Base-by-base conservation (phyloP, 2,888 invertebrate genomes). In the Pandemis heparana region DNA sequence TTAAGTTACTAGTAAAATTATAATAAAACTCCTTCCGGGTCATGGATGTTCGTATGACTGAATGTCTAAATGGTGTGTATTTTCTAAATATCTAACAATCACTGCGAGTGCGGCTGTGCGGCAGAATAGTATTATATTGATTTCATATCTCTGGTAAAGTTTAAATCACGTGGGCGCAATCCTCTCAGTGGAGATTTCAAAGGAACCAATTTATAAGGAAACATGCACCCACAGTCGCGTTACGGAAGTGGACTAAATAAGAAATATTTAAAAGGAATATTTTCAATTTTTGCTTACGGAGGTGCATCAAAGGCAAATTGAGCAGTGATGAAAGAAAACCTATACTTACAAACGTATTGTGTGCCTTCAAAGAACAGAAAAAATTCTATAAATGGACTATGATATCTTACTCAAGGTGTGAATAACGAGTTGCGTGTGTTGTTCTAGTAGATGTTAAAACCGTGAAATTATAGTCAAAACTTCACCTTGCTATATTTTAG, bases 151-250 rank as follows among this genome's bases (percentile, higher is more conserved):
- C 48, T 14, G 39, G 12, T 38, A 39, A 39, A 48, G 16, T 51
- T 41, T 51, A 70, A 41, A 63, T 6, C 39, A 51, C 18, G 71
- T 66, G 16, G 71, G 71, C 10, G 38, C 18, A 8, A 41, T 18
- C 62, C 43, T 53, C 41, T 63, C 59, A 48, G 51, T 16, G 41
- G 18, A 59, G 1, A 7, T 71, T 56, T 71, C 41, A 64, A 71
- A 59, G 64, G 56, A 43, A 63, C 14, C 7, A 39, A 38, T 14
- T 70, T 38, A 38, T 32, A 60, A 66, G 18, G 65, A 51, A 65
- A 46, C 32, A 64, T 64, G 60, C 60, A 65, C 10, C 38, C 23
- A 32, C 23, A 32, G 23, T 32, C 32, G n/a, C n/a, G n/a, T n/a
- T n/a, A 16, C 60, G 12, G 51, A 16, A 14, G 56, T 8, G 14